Base-by-base conservation (phyloP, 2,888 invertebrate genomes). In the Alviniconcha strummeri region DNA sequence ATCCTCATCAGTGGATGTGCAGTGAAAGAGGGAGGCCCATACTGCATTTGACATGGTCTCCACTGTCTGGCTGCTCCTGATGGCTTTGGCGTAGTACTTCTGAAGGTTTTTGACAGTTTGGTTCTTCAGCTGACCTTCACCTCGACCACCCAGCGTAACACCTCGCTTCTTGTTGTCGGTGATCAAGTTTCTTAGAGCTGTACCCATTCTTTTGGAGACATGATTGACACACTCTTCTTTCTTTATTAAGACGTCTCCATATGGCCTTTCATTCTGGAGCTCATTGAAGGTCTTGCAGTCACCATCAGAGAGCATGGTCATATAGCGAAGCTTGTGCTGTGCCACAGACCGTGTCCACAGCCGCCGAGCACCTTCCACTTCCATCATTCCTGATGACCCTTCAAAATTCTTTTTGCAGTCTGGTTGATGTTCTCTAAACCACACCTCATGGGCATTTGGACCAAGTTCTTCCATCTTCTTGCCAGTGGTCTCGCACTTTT, bases 191-290 rank as follows among this genome's bases (percentile, higher is more conserved):
- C 74, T 7, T 15, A 74, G 74, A 19, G 55, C 74, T 19, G 74
- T 54, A 5, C 74, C 74, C 52, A 54, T 8, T 15, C 74, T 74
- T 74, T 74, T 74, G 54, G 74, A 74, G 5, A 74, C 54, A 54
- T 74, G 74, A 15, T 74, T 74, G 74, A 74, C 54, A 19, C 74
- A 74, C 17, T 74, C 74, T 54, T 74, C 74, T 74, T 74, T 74
- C 15, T 5, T 54, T n/a, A 74, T 74, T 9, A 2, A 15, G 54
- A 9, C 54, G 55, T 74, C 74, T 9, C 60, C 60, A 74, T 74
- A 74, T 54, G 74, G 74, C 13, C 54, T 74, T 15, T 54, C 52
- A 52, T 54, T 19, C 15, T 54, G 13, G 54, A 74, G 74, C 54
- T 74, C 74, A 74, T 52, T 74, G 74, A 54, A 74, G 6, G 74